Percentiles rank a stretch among this genome's conserved stretches.
Evolutionary conservation across 2,797 vertebrate genomes (phyloP).

Genomic region (Sorex maritimensis): DNA sequence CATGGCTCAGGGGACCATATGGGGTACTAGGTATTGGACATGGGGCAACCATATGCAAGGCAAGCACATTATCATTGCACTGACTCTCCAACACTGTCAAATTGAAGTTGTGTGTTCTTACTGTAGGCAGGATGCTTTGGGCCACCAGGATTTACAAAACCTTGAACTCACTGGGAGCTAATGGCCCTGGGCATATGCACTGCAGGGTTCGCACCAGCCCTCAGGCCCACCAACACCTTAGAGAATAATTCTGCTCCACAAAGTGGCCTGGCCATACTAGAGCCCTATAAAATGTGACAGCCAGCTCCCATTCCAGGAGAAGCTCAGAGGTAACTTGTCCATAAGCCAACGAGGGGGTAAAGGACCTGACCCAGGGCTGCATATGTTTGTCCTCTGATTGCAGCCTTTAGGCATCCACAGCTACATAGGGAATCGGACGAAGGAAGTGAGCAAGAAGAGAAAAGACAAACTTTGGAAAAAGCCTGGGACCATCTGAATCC

Average conservation of each 20-base stretch:
- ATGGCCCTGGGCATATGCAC: neutral
- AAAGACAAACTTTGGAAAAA: neutral
- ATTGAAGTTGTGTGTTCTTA: conserved; percentile 48
- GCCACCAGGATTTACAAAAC: conserved; percentile 41
- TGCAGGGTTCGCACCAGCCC: neutral
- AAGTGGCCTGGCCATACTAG: neutral
- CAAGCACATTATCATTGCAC: too few relatives aligned
- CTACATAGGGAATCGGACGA: neutral
- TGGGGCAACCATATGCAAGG: too few relatives aligned
- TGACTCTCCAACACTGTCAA: neutral
- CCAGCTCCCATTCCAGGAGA: neutral
- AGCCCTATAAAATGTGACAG: conserved; percentile 58
- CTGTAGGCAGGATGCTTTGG: neutral
- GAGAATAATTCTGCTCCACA: neutral
- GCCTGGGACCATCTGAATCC: neutral
- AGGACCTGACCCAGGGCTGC: neutral
- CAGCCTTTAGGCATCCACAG: neutral
- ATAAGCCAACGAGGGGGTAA: neutral
- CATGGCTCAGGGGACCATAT: too few relatives aligned
- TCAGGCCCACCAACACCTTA: too few relatives aligned
- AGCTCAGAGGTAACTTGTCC: neutral
- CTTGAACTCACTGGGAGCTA: conserved; percentile 48
- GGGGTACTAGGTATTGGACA: too few relatives aligned
- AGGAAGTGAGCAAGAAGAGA: neutral
- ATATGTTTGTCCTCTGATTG: neutral